Percentiles rank a stretch among this genome's conserved stretches.
Evolutionary conservation across 1,140 invertebrate species (phyloP).

Genomic region (Microplitis mediator): DNA sequence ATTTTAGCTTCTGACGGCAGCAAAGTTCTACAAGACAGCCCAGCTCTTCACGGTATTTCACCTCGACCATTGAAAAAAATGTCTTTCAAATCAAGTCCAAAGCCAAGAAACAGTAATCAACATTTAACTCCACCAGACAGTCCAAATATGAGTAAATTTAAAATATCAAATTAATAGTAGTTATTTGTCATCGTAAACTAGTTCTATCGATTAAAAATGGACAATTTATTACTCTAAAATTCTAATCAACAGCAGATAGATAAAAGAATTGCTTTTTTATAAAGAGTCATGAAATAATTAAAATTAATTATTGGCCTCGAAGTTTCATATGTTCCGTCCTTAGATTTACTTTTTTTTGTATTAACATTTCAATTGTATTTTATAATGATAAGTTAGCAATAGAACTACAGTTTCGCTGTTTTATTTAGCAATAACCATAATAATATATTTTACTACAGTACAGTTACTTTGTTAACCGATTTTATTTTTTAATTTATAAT

Average conservation of each 20-base stretch:
- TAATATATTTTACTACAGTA: too few species aligned
- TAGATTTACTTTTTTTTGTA: constrained; percentile 57
- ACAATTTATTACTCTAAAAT: constrained; percentile 8
- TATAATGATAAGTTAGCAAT: too few species aligned
- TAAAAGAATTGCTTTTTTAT: background rate
- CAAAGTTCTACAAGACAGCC: constrained; percentile 54
- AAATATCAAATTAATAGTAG: background rate
- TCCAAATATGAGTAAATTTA: constrained; percentile 55
- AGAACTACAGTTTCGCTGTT: too few species aligned
- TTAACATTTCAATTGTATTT: constrained; percentile 26
- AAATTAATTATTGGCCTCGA: constrained; percentile 37
- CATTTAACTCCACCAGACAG: constrained; percentile 59
- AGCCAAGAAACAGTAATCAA: constrained; percentile 44
- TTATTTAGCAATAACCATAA: too few species aligned
- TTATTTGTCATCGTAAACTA: background rate
- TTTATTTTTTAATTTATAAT: too few species aligned
- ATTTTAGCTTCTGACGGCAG: constrained; percentile 57
- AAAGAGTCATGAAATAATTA: background rate
- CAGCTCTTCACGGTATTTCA: constrained; percentile 61
- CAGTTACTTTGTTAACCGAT: too few species aligned
- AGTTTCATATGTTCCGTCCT: constrained; percentile 60
- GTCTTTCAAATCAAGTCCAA: constrained; percentile 60
- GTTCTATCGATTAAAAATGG: background rate
- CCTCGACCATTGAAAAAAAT: constrained; percentile 65
- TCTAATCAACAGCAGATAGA: background rate